Evolutionary conservation across 2,113 vertebrate species (phyloP), one percentile per base, ranked within the genome.

Genomic region (Hoplias malabaricus): DNA sequence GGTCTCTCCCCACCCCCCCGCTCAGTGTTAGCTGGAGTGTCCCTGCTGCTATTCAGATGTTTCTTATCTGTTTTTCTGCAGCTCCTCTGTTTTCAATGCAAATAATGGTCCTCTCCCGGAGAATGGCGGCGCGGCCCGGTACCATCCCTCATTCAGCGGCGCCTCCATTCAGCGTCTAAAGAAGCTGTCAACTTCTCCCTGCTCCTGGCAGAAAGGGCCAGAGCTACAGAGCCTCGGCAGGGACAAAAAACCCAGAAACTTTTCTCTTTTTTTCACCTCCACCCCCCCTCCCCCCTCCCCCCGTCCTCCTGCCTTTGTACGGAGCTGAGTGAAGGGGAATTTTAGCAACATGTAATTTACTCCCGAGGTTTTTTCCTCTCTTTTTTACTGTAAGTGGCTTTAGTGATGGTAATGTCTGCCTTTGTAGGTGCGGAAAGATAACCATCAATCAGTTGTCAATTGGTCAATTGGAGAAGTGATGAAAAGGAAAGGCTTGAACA

Each of bases 381-480:
- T 61, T 77, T 40, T 27, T 95, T 97, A 98, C 96, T 97, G 96
- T 98, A 98, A 95, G 94, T 96, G 89, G 94, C 95, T 95, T 96
- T 97, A 96, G 95, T 96, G 93, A 98, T 98, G 96, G 95, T 97
- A 98, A 98, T 98, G 96, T 90, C 90, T 91, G 90, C 94, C 94
- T 96, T 97, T 99, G 96, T 98, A 90, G 86, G 93, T 93, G 93
- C 94, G 94, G 95, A 94, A 95, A 98, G 96, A 99, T 97, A 96
- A 97, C 94, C 95, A 97, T 98, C 96, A 98, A 97, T 98, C 97
- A 98, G 93, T 94, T 98, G 97, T 97, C 96, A 96, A 95, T 95
- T 96, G 95, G 95, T 96, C 96, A 96, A 95, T 95, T 98, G 96
- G 92, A 93, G 92, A 93, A 94, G 94, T 94, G 93, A 94, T 95